Evolutionary conservation across 2,113 vertebrate genomes (phyloP), one percentile per base, ranked within the genome.

Genomic region (Hylia prasina): DNA sequence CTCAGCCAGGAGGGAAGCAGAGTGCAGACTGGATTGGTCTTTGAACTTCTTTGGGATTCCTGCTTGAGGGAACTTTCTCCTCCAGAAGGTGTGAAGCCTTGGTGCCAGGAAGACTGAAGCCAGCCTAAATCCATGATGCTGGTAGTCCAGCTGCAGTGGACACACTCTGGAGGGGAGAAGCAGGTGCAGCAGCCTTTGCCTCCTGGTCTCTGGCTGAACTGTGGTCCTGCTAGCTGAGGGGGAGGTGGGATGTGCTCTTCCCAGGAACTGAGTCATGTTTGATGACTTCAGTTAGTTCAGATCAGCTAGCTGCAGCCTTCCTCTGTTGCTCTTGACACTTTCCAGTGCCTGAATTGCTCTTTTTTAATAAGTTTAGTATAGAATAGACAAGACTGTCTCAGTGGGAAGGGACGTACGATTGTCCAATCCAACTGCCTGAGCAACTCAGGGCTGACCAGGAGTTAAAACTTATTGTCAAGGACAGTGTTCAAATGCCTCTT

Each of bases 91-190:
- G 18, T 16, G 35, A 51, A 50, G 5, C 64, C 31, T 50, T 64
- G 65, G 70, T n/a, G 53, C 35, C 28, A 72, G 69, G n/a, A 63
- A 8, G 57, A 3, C 42, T 30, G n/a, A 47, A 31, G 16, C 20
- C 37, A 39, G 44, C 2, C 68, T 45, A 30, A 30, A 3, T 31
- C n/a, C 15, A 0, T 21, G 66, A 1, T 0, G 0, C 35, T 44
- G 44, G 10, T 27, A 27, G 42, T n/a, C n/a, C 2, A 2, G 56
- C 3, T 5, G 61, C 82, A 65, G 53, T 1, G 2, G 10, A 2
- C 0, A 1, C 25, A 33, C 27, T 61, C 75, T 0, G 2, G 53
- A 77, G 31, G 15, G 56, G 63, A 61, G 30, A 22, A 1, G 5
- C 2, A 30, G 23, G 7, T 0, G 0, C 13, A 19, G 47, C 14